phyloP scores from a whole-genome alignment of 23 tunicate species.

The Trididemnum miniatum region DNA sequence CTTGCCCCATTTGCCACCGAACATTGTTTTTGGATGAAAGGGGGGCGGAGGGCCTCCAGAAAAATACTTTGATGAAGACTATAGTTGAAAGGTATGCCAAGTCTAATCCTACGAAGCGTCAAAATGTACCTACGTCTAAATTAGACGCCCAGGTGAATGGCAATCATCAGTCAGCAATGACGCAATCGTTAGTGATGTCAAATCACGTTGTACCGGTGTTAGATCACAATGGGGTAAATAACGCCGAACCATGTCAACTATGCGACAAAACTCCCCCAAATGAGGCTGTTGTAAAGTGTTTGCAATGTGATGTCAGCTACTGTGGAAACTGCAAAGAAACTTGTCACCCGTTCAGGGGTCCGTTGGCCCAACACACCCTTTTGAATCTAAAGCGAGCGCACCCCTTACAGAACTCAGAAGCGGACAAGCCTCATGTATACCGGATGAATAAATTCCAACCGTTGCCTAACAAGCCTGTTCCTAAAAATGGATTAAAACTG shows the following conservation, averaged over 20 bases:
- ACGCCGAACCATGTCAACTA: conserved; percentile 46
- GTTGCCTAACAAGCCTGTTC: conserved; percentile 42
- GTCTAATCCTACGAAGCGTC: background rate
- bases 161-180: no score
- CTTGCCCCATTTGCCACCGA: conserved; percentile 79
- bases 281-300: conserved; percentile 59
- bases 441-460: conserved; percentile 43
- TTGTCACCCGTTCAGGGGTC: conserved; percentile 87
- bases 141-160: background rate
- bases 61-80: conserved; percentile 44
- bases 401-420: background rate
- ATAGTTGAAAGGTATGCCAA: conserved; percentile 49
- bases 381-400: background rate
- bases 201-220: conserved; percentile 20
- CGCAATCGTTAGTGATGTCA: no score
- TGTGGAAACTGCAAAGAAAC: conserved; percentile 61
- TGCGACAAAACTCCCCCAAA: conserved; percentile 44
- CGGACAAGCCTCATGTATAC: conserved; percentile 28
- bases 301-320: conserved; percentile 75
- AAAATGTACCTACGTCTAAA: background rate
- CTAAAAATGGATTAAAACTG: conserved; percentile 62
- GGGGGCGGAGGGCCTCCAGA: conserved; percentile 51
- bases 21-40: conserved; percentile 89
- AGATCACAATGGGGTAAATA: background rate
- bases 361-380: conserved; percentile 67